phyloP scores from a whole-genome alignment of 1,140 invertebrate genomes.

The Chymomyza costata region DNA sequence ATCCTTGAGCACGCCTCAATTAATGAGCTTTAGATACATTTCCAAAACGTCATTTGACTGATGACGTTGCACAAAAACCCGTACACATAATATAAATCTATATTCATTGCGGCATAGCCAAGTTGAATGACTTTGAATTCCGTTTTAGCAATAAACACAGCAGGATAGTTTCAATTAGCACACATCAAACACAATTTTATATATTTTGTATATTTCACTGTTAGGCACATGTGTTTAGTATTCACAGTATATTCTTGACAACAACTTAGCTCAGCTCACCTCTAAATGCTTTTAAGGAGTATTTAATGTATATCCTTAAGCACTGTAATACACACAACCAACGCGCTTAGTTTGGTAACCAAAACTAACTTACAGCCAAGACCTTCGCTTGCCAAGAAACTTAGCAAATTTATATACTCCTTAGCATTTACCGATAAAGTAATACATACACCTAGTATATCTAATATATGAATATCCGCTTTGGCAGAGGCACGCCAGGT shows the following conservation, averaged over 20 bases:
- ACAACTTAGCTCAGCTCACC: no score
- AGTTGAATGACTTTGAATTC: constrained; percentile 33
- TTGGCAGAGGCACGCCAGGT: constrained; percentile 10
- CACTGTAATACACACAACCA: background rate
- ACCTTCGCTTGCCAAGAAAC: constrained; percentile 17
- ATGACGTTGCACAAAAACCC: constrained; percentile 30
- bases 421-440: no score
- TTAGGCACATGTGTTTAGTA: no score
- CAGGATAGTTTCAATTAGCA: background rate
- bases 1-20: constrained; percentile 15
- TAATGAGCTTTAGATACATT: constrained; percentile 30
- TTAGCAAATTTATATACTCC: background rate
- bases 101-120: constrained; percentile 23
- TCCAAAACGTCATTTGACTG: constrained; percentile 2
- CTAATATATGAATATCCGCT: background rate
- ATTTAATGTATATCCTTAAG: constrained; percentile 8
- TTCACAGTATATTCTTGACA: no score
- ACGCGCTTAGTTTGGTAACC: constrained; percentile 7
- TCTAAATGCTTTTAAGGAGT: background rate
- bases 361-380: constrained; percentile 9
- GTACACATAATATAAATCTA: constrained; percentile 14
- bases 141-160: constrained; percentile 12
- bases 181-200: constrained; percentile 21
- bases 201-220: no score
- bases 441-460: no score